Base-by-base conservation (phyloP, 2,888 invertebrate genomes). In the Stenolophus ochropezus region DNA sequence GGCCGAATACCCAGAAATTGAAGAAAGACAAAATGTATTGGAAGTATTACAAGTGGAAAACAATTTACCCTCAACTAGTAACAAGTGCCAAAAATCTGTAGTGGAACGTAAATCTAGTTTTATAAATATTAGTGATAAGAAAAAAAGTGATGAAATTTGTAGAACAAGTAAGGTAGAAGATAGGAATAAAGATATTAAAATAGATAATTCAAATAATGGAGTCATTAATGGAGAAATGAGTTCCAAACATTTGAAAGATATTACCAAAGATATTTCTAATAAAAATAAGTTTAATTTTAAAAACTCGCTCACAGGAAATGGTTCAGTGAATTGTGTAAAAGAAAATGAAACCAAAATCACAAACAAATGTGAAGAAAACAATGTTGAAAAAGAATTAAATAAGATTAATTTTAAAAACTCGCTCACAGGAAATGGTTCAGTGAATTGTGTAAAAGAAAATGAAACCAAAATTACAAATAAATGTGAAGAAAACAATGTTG, bases 311-410 rank as follows among this genome's bases (percentile, higher is more conserved):
- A 42, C 14, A 1, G 14, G 5, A 51, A 51, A 51, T 14, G 16
- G 14, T 2, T 42, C 33, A 8, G 16, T n/a, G 0, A 51, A 16
- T 14, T 14, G 14, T 16, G 8, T 42, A 42, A 8, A 6, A 42
- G 33, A 42, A 42, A 3, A 6, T 8, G 33, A 42, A 42, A 42
- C 6, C 11, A 42, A 42, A 42, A 42, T 11, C 11, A 42, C 18
- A 71, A 23, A 77, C 76, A 53, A 69, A 71, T 11, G 33, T 65
- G 27, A n/a, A n/a, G n/a, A n/a, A n/a, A n/a, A n/a, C n/a, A n/a
- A n/a, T n/a, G n/a, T n/a, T n/a, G n/a, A n/a, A n/a, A n/a, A n/a
- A n/a, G n/a, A n/a, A n/a, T n/a, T n/a, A n/a, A n/a, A n/a, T n/a
- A n/a, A n/a, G n/a, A n/a, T n/a, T n/a, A n/a, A n/a, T n/a, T n/a